Conservation (phyloP, 2,113 vertebrate species). For the Solenodon paradoxus region DNA sequence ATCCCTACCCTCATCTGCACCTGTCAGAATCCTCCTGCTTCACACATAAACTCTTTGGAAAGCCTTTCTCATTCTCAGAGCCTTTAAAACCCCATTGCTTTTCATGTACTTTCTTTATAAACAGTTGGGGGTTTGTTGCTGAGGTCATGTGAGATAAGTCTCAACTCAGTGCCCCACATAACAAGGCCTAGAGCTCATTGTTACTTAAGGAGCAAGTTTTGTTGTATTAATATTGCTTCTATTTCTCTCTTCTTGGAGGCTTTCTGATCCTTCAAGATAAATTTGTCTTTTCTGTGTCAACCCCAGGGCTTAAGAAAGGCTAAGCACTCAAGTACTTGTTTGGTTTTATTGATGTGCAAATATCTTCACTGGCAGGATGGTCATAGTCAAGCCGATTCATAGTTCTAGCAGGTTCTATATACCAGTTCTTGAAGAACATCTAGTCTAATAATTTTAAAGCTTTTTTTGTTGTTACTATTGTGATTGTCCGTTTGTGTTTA, state of each 20-base stretch:
- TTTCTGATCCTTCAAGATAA: conserved; percentile 28
- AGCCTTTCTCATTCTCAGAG: neutral
- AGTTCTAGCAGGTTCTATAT: neutral
- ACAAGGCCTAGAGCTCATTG: neutral
- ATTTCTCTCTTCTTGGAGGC: neutral
- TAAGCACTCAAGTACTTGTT: neutral
- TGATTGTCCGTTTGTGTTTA: neutral
- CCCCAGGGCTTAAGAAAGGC: neutral
- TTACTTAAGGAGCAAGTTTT: too few relatives aligned
- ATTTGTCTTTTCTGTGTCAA: neutral
- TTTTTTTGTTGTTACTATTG: neutral
- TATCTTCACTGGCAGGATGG: neutral
- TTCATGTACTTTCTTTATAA: neutral
- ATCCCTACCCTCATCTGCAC: neutral
- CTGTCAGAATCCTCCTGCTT: neutral
- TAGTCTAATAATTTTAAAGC: neutral
- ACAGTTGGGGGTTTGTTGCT: neutral
- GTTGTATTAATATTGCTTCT: neutral
- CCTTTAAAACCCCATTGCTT: neutral
- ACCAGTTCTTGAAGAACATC: neutral
- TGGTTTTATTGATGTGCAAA: neutral
- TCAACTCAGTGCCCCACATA: neutral
- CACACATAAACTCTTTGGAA: neutral
- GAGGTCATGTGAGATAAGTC: neutral
- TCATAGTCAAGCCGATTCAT: neutral